Evolutionary conservation across 1,140 invertebrate genomes (phyloP), one percentile per base, ranked within the genome.

Genomic region (Drosophila funebris): DNA sequence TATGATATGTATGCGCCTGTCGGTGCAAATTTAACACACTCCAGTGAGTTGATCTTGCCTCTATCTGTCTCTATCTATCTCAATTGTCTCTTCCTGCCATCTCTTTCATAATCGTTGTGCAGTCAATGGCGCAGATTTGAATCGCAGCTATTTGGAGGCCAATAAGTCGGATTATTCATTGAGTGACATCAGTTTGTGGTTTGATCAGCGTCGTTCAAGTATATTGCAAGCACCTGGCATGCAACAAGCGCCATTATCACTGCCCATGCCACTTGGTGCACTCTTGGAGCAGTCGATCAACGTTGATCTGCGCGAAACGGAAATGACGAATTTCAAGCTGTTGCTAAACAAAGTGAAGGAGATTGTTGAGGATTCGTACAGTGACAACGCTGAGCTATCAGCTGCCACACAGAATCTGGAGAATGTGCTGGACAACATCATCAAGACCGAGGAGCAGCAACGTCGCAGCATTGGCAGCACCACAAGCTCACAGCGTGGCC

Each of bases 311-410:
- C 75, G 79, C 6, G 84, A 90, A 22, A 89, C 81, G 14, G 87
- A 91, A 63, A 91, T 91, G 90, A 58, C 68, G 0, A 91, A 91
- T 36, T 91, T 91, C 16, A 89, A 84, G 50, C 53, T 81, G 46
- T 56, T 91, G 60, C 63, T 91, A 27, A 60, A 83, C 60, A 91
- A 91, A 72, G 90, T 91, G 9, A 91, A 85, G 44, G 91, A 91
- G 54, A 91, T 91, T 41, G 88, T 91, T 1, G 91, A 91, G 37
- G 91, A 91, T 18, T 91, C 91, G 3, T 91, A 91, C 13, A 91
- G 91, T 56, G 91, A 91, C 70, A 91, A 91, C 76, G 80, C 83
- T 2, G 90, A 91, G 8, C 39, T 91, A 0, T 90, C 91, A 31
- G 87, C 84, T 9, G 90, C 91, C 16, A 91, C 91, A 11, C 81